Conservation (phyloP, 2,113 vertebrate genomes). For the Caranx ignobilis region DNA sequence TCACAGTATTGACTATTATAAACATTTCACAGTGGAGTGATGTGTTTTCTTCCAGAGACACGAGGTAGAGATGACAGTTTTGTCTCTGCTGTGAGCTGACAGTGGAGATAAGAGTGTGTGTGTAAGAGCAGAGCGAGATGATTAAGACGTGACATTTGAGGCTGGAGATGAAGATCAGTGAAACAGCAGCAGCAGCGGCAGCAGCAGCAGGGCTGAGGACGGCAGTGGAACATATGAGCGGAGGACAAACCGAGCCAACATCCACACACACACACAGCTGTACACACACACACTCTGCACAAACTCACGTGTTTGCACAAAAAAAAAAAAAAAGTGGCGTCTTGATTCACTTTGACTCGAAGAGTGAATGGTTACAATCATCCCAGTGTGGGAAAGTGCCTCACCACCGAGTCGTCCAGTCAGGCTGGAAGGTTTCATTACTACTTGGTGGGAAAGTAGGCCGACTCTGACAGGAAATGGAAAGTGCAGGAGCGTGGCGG, state of each 20-base stretch:
- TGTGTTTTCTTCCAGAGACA: too few species aligned
- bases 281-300: background rate
- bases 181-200: background rate
- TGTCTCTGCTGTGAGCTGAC: background rate
- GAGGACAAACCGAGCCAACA: conserved; percentile 4
- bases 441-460: conserved; percentile 44
- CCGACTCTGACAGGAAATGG: conserved; percentile 49
- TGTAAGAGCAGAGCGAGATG: background rate
- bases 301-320: conserved; percentile 16
- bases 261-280: background rate
- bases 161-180: conserved; percentile 15
- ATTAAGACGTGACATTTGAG: background rate
- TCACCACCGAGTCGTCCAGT: background rate
- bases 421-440: conserved; percentile 28
- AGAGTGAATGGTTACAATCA: conserved; percentile 41
- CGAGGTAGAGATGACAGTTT: too few species aligned
- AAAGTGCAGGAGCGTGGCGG: conserved; percentile 49
- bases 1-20: too few species aligned
- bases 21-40: too few species aligned
- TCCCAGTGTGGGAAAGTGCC: conserved; percentile 40
- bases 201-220: background rate
- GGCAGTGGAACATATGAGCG: conserved; percentile 24
- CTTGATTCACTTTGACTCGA: conserved; percentile 6
- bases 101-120: background rate
- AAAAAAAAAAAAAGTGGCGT: conserved; percentile 1